Evolutionary conservation across 1,140 invertebrate species (phyloP), one percentile per base, ranked within the genome.

Genomic region (Macrosteles quadrilineatus): DNA sequence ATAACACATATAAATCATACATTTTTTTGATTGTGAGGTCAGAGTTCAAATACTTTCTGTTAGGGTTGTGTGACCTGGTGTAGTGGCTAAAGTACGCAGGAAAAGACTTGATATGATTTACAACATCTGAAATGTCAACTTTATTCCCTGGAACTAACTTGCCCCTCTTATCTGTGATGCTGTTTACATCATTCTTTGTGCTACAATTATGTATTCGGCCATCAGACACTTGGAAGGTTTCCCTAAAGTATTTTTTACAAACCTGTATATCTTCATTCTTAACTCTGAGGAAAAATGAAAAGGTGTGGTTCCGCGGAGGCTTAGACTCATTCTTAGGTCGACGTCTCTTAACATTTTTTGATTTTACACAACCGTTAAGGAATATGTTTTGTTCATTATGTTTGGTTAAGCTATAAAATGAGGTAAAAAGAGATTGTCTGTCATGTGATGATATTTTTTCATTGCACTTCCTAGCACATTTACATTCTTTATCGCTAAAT

Each of bases 21-120:
- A 83, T 81, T 40, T 82, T 80, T 76, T 80, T 82, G 68, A 82
- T 78, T 73, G 76, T 83, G 50, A 83, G 74, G 74, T 74, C 77
- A 2, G 76, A 70, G 40, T 79, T 77, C 74, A 83, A 76, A 75
- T 80, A 82, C 69, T 83, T 80, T 73, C 80, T 80, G 55, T 79
- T 81, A 57, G 76, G 78, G 47, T 79, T 81, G 73, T 77, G 80
- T 59, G 80, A 77, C 71, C 78, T 78, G 0, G 80, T 75, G 30
- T 70, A 70, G 47, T 70, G 68, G 29, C 68, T 68, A 55, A 72
- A 72, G 43, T 66, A 69, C n/a, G n/a, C n/a, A n/a, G n/a, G n/a
- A n/a, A n/a, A n/a, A n/a, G n/a, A n/a, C n/a, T n/a, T n/a, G n/a
- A n/a, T n/a, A n/a, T n/a, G n/a, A n/a, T n/a, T n/a, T n/a, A n/a